phyloP scores from a whole-genome alignment of 1,140 invertebrate genomes.

The Anadara kagoshimensis region DNA sequence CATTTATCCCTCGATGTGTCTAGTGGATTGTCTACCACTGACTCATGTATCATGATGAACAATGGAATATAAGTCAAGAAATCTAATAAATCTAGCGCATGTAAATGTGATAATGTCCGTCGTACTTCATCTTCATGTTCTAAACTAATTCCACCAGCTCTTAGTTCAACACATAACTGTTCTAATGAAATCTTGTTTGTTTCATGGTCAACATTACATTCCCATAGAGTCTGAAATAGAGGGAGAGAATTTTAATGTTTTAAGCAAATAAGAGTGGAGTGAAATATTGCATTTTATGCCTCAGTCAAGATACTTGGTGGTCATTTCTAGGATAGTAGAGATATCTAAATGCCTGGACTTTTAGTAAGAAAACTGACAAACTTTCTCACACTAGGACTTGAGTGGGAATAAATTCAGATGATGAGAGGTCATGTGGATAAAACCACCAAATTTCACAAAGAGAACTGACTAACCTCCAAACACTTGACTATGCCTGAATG shows the following conservation, averaged over 20 bases:
- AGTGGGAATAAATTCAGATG: too few species aligned
- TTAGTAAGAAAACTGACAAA: too few species aligned
- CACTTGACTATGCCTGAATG: too few species aligned
- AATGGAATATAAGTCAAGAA: slow-evolving; percentile 71
- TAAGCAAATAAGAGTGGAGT: too few species aligned
- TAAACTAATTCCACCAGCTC: slow-evolving; percentile 67
- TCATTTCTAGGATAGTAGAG: too few species aligned
- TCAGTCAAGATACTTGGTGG: too few species aligned
- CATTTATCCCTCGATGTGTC: slow-evolving; percentile 45
- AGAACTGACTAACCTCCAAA: too few species aligned
- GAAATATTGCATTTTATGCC: too few species aligned
- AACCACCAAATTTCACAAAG: too few species aligned
- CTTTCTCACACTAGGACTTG: too few species aligned
- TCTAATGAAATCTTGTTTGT: slow-evolving; percentile 65
- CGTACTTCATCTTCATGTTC: slow-evolving; percentile 63
- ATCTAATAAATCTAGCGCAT: slow-evolving; percentile 68
- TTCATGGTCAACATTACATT: slow-evolving; percentile 67
- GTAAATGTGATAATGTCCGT: slow-evolving; percentile 57
- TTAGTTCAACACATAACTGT: slow-evolving; percentile 66
- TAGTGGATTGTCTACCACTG: slow-evolving; percentile 67
- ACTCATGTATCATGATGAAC: slow-evolving; percentile 70
- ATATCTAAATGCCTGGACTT: too few species aligned
- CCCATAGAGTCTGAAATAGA: slow-evolving; percentile 67
- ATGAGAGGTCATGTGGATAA: too few species aligned
- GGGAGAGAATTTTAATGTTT: neutral